Base-by-base conservation (phyloP, 64 coral and sea anemone genomes). In the Stichodactyla mertensii region DNA sequence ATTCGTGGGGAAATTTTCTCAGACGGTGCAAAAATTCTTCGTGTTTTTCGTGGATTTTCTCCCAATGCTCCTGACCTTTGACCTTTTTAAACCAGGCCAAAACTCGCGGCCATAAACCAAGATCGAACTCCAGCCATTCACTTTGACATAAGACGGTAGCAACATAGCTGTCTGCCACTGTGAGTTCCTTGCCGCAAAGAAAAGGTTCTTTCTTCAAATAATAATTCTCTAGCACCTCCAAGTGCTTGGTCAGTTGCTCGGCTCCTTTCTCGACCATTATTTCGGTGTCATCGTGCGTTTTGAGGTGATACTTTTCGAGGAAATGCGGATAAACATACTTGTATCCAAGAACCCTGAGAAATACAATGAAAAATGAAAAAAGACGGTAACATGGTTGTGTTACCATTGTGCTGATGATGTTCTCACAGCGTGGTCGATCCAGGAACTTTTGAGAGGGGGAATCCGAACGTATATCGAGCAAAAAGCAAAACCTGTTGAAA, bases 101-200 rank as follows among this genome's bases (percentile, higher is more conserved):
- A 61, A 95, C 89, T 3, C 71, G 86, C 51, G 93, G 93, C 93
- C 93, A 95, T 19, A 95, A 80, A 20, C 4, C 60, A 51, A 95
- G 54, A 27, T 95, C 93, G 10, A 95, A 86, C 11, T 91, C 77
- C 6, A 95, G 19, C 82, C 89, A 95, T 69, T 95, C 93, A 9
- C 80, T 79, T 51, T 95, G 93, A 22, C 89, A 95, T 26, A 95
- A 18, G 7, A 95, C 71, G 4, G 93, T 91, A 13, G 93, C 93
- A 15, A 89, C 93, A 83, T 95, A 95, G 19, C 54, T 95, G n/a
- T 95, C 93, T 3, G 93, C 93, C 19, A 95, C 60, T 14, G 93
- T 95, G 55, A 95, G 61, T 55, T 85, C 93, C 22, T 57, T 23
- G 16, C 93, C 93, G 15, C 93, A 95, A 11, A 95, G 23, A 57